Conservation (phyloP, 1,140 invertebrate genomes). For the Lutraria rhynchaena region DNA sequence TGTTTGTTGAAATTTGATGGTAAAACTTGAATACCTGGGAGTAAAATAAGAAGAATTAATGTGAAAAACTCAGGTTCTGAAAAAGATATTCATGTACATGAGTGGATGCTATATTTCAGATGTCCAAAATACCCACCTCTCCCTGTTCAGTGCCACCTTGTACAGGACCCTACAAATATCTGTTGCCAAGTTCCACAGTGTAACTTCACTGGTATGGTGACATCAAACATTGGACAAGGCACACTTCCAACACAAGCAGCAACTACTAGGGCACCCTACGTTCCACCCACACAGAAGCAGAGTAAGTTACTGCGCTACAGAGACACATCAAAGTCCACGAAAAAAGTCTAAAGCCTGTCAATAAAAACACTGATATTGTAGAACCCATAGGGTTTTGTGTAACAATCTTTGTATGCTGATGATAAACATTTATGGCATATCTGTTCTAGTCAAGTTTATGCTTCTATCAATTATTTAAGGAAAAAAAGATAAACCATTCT, state of each 20-base stretch:
- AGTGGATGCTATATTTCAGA: conserved; percentile 52
- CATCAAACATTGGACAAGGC: conserved; percentile 32
- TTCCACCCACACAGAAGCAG: neutral
- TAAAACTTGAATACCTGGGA: too few relatives aligned
- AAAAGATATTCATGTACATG: too few relatives aligned
- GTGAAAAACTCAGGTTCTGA: too few relatives aligned
- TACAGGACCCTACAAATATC: conserved; percentile 63
- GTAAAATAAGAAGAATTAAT: too few relatives aligned
- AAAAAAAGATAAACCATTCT: too few relatives aligned
- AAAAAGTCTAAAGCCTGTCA: too few relatives aligned
- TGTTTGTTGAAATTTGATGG: too few relatives aligned
- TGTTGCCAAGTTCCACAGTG: conserved; percentile 68
- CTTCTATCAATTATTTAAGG: too few relatives aligned
- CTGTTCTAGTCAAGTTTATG: too few relatives aligned
- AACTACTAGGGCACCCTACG: neutral
- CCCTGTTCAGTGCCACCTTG: conserved; percentile 62
- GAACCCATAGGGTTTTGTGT: neutral
- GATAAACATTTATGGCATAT: neutral
- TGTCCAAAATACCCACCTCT: conserved; percentile 64
- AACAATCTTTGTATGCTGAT: neutral
- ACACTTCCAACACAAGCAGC: neutral
- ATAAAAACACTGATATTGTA: too few relatives aligned
- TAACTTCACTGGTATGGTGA: conserved; percentile 45
- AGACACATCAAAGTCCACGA: too few relatives aligned
- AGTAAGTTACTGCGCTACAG: conserved; percentile 16